Percentiles rank a stretch among this genome's conserved stretches.
Evolutionary conservation across 1,140 invertebrate species (phyloP).

Genomic region (Brachionus paranguensis): DNA sequence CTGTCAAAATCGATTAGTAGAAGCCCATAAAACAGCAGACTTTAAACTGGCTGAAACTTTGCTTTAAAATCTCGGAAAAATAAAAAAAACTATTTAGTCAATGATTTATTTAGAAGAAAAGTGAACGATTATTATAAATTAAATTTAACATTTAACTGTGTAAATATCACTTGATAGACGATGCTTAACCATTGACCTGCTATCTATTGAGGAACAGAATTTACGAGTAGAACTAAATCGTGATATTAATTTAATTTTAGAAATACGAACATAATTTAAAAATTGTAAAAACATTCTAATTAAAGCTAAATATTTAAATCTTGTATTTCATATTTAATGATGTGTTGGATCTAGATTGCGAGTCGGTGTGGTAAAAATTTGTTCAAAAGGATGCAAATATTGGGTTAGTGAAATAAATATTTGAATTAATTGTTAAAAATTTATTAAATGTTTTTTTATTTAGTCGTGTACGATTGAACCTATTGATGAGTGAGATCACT

Average conservation of each 20-base stretch:
- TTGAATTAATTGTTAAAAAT: neutral
- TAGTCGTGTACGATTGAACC: neutral
- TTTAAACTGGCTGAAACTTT: neutral
- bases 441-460: neutral
- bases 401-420: neutral
- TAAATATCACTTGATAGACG: neutral
- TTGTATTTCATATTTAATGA: neutral
- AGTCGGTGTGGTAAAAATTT: neutral
- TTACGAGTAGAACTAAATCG: neutral
- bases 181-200: neutral
- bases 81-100: neutral
- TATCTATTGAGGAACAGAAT: neutral
- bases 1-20: neutral
- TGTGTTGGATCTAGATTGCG: neutral
- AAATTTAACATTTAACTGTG: neutral
- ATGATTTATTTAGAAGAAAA: neutral
- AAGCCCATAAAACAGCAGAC: neutral
- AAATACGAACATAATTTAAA: neutral
- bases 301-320: constrained; percentile 2
- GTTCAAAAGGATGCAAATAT: neutral
- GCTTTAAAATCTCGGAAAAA: neutral
- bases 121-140: neutral
- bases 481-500: neutral
- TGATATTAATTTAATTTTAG: neutral
- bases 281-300: neutral